These are phyloP conservation scores for Gymnopithys bicolor DNA, from an alignment of 2,797 vertebrate genomes.

Conservation along the genomic window DNA sequence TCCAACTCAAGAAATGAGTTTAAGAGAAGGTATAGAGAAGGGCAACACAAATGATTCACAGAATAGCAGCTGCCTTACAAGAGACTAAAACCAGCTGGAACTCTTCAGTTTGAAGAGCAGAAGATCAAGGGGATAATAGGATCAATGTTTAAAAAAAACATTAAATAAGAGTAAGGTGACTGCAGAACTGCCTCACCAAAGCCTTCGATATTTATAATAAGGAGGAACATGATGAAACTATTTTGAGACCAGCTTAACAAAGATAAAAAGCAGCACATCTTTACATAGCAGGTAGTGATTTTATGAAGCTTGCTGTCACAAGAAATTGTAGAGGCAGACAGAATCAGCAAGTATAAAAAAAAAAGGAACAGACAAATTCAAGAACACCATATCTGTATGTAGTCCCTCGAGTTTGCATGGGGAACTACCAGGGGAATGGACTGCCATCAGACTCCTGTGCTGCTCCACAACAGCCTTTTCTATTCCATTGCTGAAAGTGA, in stretches of 20 bases:
- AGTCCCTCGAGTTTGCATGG: background rate
- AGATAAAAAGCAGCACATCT: background rate
- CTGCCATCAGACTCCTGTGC: background rate
- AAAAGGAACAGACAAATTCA: background rate
- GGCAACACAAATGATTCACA: background rate
- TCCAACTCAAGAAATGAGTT: background rate
- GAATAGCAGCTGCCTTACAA: background rate
- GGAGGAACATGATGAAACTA: background rate
- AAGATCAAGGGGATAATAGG: background rate
- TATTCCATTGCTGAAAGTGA: background rate
- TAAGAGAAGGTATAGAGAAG: background rate
- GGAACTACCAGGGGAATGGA: background rate
- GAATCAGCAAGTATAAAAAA: background rate
- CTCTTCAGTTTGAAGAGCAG: background rate
- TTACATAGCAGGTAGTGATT: background rate
- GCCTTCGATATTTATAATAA: background rate
- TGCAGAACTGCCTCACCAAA: background rate
- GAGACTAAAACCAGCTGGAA: background rate
- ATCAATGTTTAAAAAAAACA: background rate
- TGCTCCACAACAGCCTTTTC: background rate
- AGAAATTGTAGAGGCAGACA: background rate
- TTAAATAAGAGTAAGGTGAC: background rate
- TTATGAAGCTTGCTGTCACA: background rate
- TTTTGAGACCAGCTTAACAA: background rate
- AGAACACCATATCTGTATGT: fast-evolving